phyloP scores from a whole-genome alignment of 2,888 invertebrate genomes.

The Galerucella calmariensis region DNA sequence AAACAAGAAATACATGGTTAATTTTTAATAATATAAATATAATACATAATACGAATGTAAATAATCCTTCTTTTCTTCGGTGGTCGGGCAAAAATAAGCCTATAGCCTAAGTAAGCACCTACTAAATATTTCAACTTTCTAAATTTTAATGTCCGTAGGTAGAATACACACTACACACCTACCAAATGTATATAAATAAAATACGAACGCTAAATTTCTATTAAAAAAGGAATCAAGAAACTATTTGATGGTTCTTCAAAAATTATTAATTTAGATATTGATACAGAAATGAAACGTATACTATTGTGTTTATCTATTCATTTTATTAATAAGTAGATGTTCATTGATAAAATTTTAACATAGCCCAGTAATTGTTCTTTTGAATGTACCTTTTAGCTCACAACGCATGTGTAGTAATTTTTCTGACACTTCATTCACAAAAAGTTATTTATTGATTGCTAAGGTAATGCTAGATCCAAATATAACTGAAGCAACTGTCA shows the following conservation, averaged over 20 bases:
- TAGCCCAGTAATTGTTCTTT: background rate
- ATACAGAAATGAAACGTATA: background rate
- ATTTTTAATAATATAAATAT: too few species aligned
- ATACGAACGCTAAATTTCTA: too few species aligned
- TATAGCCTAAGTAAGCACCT: too few species aligned
- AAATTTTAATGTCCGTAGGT: too few species aligned
- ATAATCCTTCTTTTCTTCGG: too few species aligned
- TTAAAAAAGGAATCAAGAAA: too few species aligned
- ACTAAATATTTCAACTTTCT: too few species aligned
- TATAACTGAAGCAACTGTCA: conserved; percentile 13
- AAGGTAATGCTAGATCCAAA: conserved; percentile 38
- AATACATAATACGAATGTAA: too few species aligned
- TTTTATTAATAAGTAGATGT: conserved; percentile 13
- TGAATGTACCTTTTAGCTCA: conserved; percentile 12
- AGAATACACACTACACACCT: too few species aligned
- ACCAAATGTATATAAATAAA: too few species aligned
- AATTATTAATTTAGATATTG: background rate
- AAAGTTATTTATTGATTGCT: conserved; percentile 45
- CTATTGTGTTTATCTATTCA: conserved; percentile 9
- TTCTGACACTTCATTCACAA: conserved; percentile 45
- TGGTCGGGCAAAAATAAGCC: too few species aligned
- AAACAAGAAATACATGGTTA: too few species aligned
- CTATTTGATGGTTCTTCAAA: background rate
- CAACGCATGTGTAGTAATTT: conserved; percentile 40
- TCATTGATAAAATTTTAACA: conserved; percentile 19